Conservation (phyloP, 2,888 invertebrate species). For the Brenthis daphne region DNA sequence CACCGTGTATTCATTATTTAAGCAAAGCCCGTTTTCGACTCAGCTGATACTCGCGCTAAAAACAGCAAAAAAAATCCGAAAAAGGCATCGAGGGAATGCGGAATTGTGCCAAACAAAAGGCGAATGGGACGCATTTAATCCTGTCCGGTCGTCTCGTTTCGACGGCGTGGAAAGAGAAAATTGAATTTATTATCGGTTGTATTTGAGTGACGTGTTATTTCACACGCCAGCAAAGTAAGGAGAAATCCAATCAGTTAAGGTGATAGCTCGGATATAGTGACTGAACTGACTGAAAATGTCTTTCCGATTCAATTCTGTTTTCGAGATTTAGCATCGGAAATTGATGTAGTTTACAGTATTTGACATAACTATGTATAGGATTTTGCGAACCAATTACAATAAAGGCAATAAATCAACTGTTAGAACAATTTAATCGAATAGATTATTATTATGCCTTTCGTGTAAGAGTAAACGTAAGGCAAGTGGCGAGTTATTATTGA, state of each 20-base stretch:
- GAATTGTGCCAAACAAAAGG: slow-evolving; percentile 75
- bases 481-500: no score
- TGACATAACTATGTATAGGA: slow-evolving; percentile 19
- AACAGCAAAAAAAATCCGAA: slow-evolving; percentile 53
- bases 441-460: neutral
- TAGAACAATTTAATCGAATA: neutral
- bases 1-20: slow-evolving; percentile 34
- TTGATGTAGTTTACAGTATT: slow-evolving; percentile 29
- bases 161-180: slow-evolving; percentile 69
- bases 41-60: slow-evolving; percentile 38
- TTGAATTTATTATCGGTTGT: slow-evolving; percentile 81
- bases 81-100: slow-evolving; percentile 52
- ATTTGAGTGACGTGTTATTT: slow-evolving; percentile 82
- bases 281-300: slow-evolving; percentile 64
- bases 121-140: slow-evolving; percentile 76
- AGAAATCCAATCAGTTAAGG: slow-evolving; percentile 73
- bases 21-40: slow-evolving; percentile 32
- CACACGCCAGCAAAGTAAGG: slow-evolving; percentile 67
- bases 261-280: slow-evolving; percentile 58
- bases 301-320: slow-evolving; percentile 55
- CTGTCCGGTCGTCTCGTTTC: slow-evolving; percentile 69
- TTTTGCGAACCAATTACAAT: slow-evolving; percentile 6
- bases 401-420: neutral
- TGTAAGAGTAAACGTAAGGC: neutral
- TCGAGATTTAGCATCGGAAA: slow-evolving; percentile 27